Conservation (phyloP, 2,888 invertebrate species). For the Sthenelais limicola region DNA sequence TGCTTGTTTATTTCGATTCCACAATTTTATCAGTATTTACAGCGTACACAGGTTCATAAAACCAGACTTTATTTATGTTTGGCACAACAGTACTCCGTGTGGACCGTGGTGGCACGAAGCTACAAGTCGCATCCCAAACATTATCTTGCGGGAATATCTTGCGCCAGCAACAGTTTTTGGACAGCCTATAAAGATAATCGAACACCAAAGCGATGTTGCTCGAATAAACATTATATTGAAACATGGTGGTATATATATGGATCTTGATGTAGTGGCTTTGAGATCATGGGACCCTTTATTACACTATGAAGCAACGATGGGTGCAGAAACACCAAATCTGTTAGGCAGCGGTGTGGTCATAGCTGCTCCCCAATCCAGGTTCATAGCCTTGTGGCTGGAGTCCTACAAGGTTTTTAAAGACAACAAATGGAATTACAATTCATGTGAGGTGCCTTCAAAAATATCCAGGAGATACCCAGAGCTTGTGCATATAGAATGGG, state of each 20-base stretch:
- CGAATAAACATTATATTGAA: conserved; percentile 50
- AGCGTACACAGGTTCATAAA: conserved; percentile 47
- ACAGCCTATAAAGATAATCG: conserved; percentile 42
- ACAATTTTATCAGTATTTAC: conserved; percentile 48
- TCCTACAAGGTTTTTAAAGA: conserved; percentile 53
- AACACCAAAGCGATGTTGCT: conserved; percentile 54
- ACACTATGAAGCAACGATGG: conserved; percentile 57
- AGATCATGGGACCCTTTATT: conserved; percentile 57
- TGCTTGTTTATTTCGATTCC: conserved; percentile 47
- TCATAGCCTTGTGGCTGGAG: conserved; percentile 59
- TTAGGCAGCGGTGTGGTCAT: conserved; percentile 61
- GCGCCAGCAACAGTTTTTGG: conserved; percentile 46
- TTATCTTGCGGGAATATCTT: conserved; percentile 40
- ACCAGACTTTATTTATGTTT: conserved; percentile 48
- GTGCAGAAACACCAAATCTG: conserved; percentile 57
- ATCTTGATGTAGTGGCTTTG: conserved; percentile 63
- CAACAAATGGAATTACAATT: conserved; percentile 49
- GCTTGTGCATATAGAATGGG: conserved; percentile 51
- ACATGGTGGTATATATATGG: conserved; percentile 67
- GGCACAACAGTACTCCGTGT: conserved; percentile 47
- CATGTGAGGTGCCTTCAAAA: conserved; percentile 47
- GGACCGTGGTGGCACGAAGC: conserved; percentile 52
- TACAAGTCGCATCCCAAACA: conserved; percentile 35
- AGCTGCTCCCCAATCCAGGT: conserved; percentile 55
- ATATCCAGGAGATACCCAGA: conserved; percentile 46